Evolutionary conservation across 2,113 vertebrate genomes (phyloP), one percentile per base, ranked within the genome.

Genomic region (Rana temporaria): DNA sequence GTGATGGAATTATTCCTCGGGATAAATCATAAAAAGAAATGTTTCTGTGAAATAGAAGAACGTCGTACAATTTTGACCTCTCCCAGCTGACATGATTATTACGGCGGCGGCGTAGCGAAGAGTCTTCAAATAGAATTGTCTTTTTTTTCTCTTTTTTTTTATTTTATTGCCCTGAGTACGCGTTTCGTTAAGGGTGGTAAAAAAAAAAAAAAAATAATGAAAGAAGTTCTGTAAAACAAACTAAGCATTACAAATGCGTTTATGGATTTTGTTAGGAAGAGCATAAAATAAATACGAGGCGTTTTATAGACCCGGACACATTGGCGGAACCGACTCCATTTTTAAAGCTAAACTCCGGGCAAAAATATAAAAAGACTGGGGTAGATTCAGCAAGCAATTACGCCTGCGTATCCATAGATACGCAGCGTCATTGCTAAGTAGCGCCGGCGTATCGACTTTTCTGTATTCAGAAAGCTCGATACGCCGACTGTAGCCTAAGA

Each of bases 11-110:
- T 82, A 82, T 82, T 67, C 30, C 53, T 60, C 20, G 2, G 71
- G 64, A 82, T 82, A 82, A 82, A 82, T 82, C 80, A 75, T 75
- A 82, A 82, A 79, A 67, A 82, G 80, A 22, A n/a, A 75, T 82
- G 71, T 82, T 75, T 82, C 70, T 67, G 26, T 82, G 67, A 67
- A 75, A 82, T 42, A 48, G 42, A 82, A 75, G 80, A 67, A 75
- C 53, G 38, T 75, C 53, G 14, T 20, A 17, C 52, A 75, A 59
- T 75, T 82, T 82, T 82, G 80, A 82, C 80, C 80, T 82, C 80
- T 82, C 80, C 69, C 80, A 4, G n/a, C 63, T 82, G 80, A 75
- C 80, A 82, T 82, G 55, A 74, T 82, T 73, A 82, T 82, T 66
- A 82, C 63, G 24, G 62, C 34, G 53, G 62, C 70, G 66, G 59